Base-by-base conservation (phyloP, 2,797 vertebrate species). In the Clamator glandarius region DNA sequence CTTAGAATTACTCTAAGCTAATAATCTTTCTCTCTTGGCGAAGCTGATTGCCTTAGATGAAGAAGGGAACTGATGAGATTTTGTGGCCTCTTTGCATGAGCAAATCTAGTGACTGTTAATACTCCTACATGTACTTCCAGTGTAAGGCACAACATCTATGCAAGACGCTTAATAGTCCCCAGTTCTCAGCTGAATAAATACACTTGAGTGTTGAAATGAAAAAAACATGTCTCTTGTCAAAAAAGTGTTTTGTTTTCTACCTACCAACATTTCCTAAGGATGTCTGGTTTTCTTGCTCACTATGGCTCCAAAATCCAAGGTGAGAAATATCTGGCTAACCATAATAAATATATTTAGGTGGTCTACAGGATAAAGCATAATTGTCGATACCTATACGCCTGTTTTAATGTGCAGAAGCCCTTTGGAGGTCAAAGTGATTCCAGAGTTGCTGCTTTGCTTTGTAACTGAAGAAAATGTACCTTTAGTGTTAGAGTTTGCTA, bases 21-120 rank as follows among this genome's bases (percentile, higher is more conserved):
- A n/a, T n/a, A n/a, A n/a, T n/a, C n/a, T n/a, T n/a, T n/a, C n/a
- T n/a, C n/a, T n/a, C n/a, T n/a, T 5, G 7, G n/a, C 28, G 77
- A 82, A 89, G 63, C 70, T 87, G 83, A 87, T 82, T 91, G 67
- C 48, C 39, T 95, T 42, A 50, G 64, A 89, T 52, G 93, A 78
- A 92, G 57, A 61, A 64, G 14, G 0, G 0, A 50, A 29, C 14
- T 58, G 81, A 75, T 87, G 81, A 87, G 25, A 31, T 77, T 92
- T 88, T 28, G 4, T 41, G 15, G 64, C 77, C 51, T 51, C 67
- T 82, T 28, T 79, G 59, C 51, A 67, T 83, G 59, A 48, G 82
- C 42, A 62, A 64, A 14, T 52, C 35, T 82, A 28, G 55, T 42
- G 48, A 17, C 44, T 21, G 17, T 54, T 83, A 51, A 62, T 25